These are phyloP conservation scores for Drosophila paracracens DNA, from an alignment of 2,888 invertebrate genomes.

Conservation along the genomic window DNA sequence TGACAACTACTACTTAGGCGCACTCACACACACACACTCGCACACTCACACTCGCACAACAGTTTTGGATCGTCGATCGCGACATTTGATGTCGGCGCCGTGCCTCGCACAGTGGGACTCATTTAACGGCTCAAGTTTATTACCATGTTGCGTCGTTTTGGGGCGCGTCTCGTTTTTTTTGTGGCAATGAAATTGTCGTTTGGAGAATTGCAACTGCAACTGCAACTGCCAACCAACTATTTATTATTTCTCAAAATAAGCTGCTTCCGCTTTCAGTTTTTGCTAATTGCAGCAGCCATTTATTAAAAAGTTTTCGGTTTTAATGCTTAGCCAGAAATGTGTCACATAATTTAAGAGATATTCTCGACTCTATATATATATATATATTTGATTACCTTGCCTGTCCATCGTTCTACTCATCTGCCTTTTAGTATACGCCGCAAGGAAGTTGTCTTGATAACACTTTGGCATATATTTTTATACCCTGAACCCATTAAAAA, in stretches of 20 bases:
- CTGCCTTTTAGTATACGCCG: not conserved
- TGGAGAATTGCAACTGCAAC: constrained; percentile 6
- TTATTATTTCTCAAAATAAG: constrained; percentile 4
- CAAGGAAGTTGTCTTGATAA: not conserved
- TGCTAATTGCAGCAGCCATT: not conserved
- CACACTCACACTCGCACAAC: constrained; percentile 15
- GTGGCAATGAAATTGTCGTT: constrained; percentile 27
- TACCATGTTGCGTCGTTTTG: constrained; percentile 17
- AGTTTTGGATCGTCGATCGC: constrained; percentile 64
- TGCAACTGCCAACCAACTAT: constrained; percentile 14
- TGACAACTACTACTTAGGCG: constrained; percentile 84
- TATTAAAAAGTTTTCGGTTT: not conserved
- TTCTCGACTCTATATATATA: not conserved
- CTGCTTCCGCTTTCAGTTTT: constrained; percentile 1
- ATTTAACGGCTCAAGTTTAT: constrained; percentile 55
- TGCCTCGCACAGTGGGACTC: constrained; percentile 69
- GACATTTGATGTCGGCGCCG: constrained; percentile 74
- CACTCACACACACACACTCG: constrained; percentile 48
- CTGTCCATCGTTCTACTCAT: not conserved
- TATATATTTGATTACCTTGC: not conserved
- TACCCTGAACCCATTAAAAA: not conserved
- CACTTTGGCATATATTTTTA: not conserved
- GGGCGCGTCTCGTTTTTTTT: constrained; percentile 1
- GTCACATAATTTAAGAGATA: too few relatives aligned
- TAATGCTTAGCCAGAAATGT: not conserved